Evolutionary conservation across 2,888 invertebrate species (phyloP).

Genomic region (Masnerella sp.): DNA sequence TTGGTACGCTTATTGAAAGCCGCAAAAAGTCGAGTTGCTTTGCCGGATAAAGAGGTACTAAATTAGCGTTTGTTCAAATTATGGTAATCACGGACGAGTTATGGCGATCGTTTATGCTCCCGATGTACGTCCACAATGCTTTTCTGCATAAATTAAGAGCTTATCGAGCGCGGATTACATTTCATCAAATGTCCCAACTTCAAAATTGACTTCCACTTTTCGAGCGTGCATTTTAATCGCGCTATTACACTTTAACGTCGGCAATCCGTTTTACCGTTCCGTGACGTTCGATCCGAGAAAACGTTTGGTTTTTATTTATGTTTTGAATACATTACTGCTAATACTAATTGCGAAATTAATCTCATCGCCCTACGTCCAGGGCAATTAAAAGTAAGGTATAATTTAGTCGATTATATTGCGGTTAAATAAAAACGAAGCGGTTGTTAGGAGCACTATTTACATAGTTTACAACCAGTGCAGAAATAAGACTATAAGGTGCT

Average conservation of each 20-base stretch:
- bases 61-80: conserved; percentile 49
- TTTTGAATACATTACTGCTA: conserved; percentile 29
- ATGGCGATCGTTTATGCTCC: conserved; percentile 21
- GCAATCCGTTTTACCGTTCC: conserved; percentile 30
- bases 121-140: not conserved
- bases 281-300: conserved; percentile 20
- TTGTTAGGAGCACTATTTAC: conserved; percentile 49
- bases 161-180: not conserved
- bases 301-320: conserved; percentile 31
- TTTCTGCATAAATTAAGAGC: conserved; percentile 19
- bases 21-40: conserved; percentile 34
- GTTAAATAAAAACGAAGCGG: conserved; percentile 46
- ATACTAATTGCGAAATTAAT: conserved; percentile 44
- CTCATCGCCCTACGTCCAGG: conserved; percentile 28
- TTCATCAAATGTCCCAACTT: too few relatives aligned
- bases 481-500: conserved; percentile 39
- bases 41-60: conserved; percentile 46
- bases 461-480: conserved; percentile 50
- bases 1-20: conserved; percentile 51
- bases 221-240: conserved; percentile 14
- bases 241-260: conserved; percentile 15
- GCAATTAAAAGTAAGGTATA: conserved; percentile 50
- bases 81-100: conserved; percentile 32
- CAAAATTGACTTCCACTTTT: too few relatives aligned
- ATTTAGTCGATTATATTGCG: conserved; percentile 50